These are phyloP conservation scores for Circaetus gallicus DNA, from an alignment of 2,113 vertebrate genomes.

Conservation along the genomic window DNA sequence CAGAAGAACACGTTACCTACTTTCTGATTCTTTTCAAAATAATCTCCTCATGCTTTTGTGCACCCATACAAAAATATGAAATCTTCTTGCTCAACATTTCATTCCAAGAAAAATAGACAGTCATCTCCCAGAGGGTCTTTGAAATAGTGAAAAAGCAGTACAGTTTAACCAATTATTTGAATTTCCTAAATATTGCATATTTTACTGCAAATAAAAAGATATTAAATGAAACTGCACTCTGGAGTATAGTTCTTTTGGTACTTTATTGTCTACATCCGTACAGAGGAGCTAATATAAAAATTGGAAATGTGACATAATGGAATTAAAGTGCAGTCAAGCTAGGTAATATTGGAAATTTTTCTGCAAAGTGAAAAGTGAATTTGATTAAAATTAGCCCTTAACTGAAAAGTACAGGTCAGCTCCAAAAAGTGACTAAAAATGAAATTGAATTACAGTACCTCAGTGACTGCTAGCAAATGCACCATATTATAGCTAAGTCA, in stretches of 20 bases:
- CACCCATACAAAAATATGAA: not conserved
- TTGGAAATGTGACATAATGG: conserved; percentile 9
- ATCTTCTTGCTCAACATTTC: not conserved
- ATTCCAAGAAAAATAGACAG: not conserved
- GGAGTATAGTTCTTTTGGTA: not conserved
- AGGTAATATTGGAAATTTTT: not conserved
- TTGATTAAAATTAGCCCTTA: conserved; percentile 9
- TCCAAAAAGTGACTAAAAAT: conserved; percentile 5
- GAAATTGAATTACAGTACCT: not conserved
- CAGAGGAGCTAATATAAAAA: not conserved
- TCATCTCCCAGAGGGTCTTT: not conserved
- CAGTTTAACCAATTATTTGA: not conserved
- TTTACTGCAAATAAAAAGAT: not conserved
- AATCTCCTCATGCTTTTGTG: not conserved
- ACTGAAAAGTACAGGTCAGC: not conserved
- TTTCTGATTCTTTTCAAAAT: not conserved
- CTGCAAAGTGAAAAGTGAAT: not conserved
- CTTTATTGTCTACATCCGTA: not conserved
- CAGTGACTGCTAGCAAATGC: not conserved
- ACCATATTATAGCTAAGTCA: not conserved
- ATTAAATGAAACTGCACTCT: not conserved
- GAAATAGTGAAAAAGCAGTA: not conserved
- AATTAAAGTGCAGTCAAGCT: conserved; percentile 19
- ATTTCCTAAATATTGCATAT: not conserved
- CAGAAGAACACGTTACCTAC: not conserved